A percentile compares a stretch with the other conserved stretches of the same genome.
Evolutionary conservation across 2,797 vertebrate genomes (phyloP).

Genomic region (Catostomus latipinnis): DNA sequence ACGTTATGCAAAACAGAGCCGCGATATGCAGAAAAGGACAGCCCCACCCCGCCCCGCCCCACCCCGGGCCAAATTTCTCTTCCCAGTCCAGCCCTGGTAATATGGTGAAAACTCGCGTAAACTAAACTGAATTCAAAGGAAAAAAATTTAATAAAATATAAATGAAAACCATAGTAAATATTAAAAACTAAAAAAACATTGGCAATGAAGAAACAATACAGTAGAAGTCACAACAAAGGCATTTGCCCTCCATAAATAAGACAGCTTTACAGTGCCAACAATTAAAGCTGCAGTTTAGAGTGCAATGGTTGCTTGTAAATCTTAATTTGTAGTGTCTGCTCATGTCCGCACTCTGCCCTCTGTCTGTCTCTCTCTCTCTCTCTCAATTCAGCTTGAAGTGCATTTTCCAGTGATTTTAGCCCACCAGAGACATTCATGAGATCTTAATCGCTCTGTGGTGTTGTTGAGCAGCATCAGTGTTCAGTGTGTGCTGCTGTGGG

Average conservation of each 20-base stretch:
- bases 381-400: background rate
- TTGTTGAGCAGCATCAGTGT: background rate
- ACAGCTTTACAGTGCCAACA: background rate
- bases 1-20: no score
- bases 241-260: constrained; percentile 20
- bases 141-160: no score
- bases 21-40: no score
- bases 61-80: no score
- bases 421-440: constrained; percentile 26
- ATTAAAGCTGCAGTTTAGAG: constrained; percentile 22
- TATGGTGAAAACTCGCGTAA: no score
- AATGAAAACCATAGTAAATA: no score
- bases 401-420: constrained; percentile 14
- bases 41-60: no score
- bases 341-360: background rate
- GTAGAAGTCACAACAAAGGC: constrained; percentile 4
- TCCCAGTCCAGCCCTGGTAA: no score
- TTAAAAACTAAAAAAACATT: no score
- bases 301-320: constrained; percentile 11
- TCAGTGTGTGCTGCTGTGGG: no score
- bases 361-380: no score
- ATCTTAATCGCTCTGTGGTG: constrained; percentile 36
- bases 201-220: background rate
- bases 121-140: no score
- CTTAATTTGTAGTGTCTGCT: constrained; percentile 15